These are phyloP conservation scores for Mixornis gularis DNA, from an alignment of 2,113 vertebrate genomes.

Conservation along the genomic window DNA sequence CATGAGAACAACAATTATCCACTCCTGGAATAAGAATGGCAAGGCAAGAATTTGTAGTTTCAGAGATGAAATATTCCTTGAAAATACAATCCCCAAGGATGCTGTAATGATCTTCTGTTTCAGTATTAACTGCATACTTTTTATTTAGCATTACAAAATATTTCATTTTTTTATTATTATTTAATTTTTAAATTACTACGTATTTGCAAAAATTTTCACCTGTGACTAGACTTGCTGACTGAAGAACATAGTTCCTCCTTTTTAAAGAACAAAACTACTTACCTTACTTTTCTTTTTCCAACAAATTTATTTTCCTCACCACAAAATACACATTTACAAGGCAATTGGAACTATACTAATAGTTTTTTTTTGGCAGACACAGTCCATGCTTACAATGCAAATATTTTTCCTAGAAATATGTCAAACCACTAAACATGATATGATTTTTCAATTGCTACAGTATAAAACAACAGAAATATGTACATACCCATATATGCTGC, in stretches of 20 bases:
- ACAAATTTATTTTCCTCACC: not conserved
- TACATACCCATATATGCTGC: conserved; percentile 97
- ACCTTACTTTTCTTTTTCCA: not conserved
- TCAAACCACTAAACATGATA: not conserved
- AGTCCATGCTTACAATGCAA: not conserved
- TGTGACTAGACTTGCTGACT: not conserved
- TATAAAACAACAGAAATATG: not conserved
- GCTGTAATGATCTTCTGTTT: not conserved
- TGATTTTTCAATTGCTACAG: not conserved
- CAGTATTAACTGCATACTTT: not conserved
- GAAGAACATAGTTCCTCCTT: not conserved
- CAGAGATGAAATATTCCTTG: not conserved
- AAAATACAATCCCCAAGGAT: not conserved
- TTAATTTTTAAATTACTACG: no score
- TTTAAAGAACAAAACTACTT: not conserved
- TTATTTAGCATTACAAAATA: not conserved
- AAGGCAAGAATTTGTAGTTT: not conserved
- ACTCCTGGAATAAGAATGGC: not conserved
- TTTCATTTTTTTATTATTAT: no score
- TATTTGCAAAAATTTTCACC: not conserved
- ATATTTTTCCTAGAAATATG: not conserved
- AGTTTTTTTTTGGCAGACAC: not conserved
- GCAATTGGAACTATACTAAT: not conserved
- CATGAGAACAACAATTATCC: not conserved
- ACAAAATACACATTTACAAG: not conserved